A percentile compares a stretch with the other conserved stretches of the same genome.
phyloP scores from a whole-genome alignment of 1,140 invertebrate genomes.

The Laodelphax striatellus region DNA sequence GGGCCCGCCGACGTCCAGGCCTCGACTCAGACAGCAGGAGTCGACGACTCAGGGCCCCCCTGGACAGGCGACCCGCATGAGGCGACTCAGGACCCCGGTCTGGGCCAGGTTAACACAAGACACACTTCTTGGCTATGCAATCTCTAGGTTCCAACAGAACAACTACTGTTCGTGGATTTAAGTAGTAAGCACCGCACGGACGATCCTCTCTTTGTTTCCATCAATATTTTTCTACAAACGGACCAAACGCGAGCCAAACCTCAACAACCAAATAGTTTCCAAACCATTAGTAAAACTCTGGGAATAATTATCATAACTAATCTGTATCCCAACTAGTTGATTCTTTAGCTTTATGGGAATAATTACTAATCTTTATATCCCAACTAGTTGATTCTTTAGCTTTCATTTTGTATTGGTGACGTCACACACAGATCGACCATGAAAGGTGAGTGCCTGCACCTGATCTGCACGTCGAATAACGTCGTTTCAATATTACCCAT shows the following conservation, averaged over 20 bases:
- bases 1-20: not conserved
- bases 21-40: not conserved
- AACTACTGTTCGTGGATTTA: not conserved
- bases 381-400: not conserved
- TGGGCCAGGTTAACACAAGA: slow-evolving; percentile 22
- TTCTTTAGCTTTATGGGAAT: slow-evolving; percentile 1
- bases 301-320: too few relatives aligned
- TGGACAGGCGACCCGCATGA: slow-evolving; percentile 6
- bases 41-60: not conserved
- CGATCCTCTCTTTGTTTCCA: not conserved
- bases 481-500: too few relatives aligned
- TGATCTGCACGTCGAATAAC: not conserved
- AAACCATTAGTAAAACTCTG: too few relatives aligned
- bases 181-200: slow-evolving; percentile 13
- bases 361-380: not conserved
- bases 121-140: slow-evolving; percentile 11
- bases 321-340: too few relatives aligned
- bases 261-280: too few relatives aligned
- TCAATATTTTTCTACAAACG: not conserved
- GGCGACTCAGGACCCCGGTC: slow-evolving; percentile 21
- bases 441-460: slow-evolving; percentile 1
- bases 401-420: slow-evolving; percentile 2
- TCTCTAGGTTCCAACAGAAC: slow-evolving; percentile 10
- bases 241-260: too few relatives aligned
- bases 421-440: not conserved